Evolutionary conservation across 2,888 invertebrate species (phyloP).

Genomic region (Mythimna lalbum): DNA sequence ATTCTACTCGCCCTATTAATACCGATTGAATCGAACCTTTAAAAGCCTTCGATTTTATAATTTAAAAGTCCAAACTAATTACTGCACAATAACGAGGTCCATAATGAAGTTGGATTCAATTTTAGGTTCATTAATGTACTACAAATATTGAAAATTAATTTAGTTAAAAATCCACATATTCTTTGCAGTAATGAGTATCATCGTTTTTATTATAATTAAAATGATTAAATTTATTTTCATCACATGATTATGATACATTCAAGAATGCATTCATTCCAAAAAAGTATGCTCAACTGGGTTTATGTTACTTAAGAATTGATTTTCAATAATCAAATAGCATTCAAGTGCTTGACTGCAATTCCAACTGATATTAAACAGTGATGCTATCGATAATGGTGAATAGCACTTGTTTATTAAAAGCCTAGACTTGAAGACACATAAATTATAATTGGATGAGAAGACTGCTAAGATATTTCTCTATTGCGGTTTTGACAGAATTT

Average conservation of each 20-base stretch:
- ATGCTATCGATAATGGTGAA: too few relatives aligned
- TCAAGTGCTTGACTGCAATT: too few relatives aligned
- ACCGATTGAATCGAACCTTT: constrained; percentile 63
- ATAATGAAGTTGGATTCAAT: constrained; percentile 37
- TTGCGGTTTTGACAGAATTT: neutral
- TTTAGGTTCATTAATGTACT: constrained; percentile 29
- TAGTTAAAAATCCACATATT: constrained; percentile 10
- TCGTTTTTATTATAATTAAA: constrained; percentile 7
- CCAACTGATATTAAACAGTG: too few relatives aligned
- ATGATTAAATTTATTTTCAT: constrained; percentile 5
- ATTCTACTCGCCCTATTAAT: constrained; percentile 54
- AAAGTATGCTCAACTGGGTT: neutral
- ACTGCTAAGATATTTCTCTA: neutral
- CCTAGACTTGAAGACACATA: too few relatives aligned
- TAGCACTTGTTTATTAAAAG: too few relatives aligned
- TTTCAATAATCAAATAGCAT: neutral
- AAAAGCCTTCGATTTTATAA: constrained; percentile 64
- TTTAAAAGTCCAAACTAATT: constrained; percentile 58
- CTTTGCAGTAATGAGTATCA: neutral
- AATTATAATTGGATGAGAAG: too few relatives aligned
- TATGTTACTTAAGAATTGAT: neutral
- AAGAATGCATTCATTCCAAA: neutral
- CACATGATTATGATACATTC: too few relatives aligned
- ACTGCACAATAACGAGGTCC: constrained; percentile 42
- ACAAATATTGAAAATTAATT: constrained; percentile 22